Percentiles rank a stretch among this genome's conserved stretches.
phyloP scores from a whole-genome alignment of 1,140 invertebrate genomes.

The Vanessa tameamea region DNA sequence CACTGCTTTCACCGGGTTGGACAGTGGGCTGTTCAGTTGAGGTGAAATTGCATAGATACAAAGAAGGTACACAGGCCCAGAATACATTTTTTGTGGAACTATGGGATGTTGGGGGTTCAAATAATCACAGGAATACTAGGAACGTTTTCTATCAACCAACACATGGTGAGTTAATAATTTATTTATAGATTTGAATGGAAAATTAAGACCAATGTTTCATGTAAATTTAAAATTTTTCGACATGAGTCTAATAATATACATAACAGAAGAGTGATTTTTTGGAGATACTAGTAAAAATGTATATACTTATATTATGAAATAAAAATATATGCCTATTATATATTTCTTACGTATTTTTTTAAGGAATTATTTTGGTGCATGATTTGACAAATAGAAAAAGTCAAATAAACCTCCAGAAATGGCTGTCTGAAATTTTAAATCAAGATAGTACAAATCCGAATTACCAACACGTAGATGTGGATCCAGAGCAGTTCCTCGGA shows the following conservation, averaged over 20 bases:
- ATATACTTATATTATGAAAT: too few relatives aligned
- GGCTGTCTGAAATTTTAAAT: slow-evolving; percentile 94
- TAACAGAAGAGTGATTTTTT: too few relatives aligned
- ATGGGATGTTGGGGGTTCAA: slow-evolving; percentile 97
- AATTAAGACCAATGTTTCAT: too few relatives aligned
- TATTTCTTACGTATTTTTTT: slow-evolving; percentile 45
- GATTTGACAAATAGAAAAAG: slow-evolving; percentile 98
- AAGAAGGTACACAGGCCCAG: slow-evolving; percentile 95
- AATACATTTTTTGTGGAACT: slow-evolving; percentile 96
- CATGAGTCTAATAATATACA: too few relatives aligned
- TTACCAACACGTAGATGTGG: slow-evolving; percentile 86
- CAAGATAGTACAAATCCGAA: slow-evolving; percentile 83
- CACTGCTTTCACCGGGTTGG: slow-evolving; percentile 92
- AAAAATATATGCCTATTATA: too few relatives aligned
- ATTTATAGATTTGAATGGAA: not conserved
- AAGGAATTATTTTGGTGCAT: slow-evolving; percentile 96
- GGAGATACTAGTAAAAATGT: too few relatives aligned
- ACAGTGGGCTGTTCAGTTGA: slow-evolving; percentile 97
- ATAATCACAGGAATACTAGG: slow-evolving; percentile 94
- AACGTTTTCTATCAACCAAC: slow-evolving; percentile 95
- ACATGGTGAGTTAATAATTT: slow-evolving; percentile 85
- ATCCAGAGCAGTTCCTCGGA: slow-evolving; percentile 95
- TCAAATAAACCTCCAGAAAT: slow-evolving; percentile 95
- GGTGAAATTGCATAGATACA: slow-evolving; percentile 97
- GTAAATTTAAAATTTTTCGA: too few relatives aligned